Percentiles rank a stretch among this genome's conserved stretches.
These are phyloP conservation scores for Montipora capitata DNA, from an alignment of 92 coral and sea anemone species.

Conservation along the genomic window DNA sequence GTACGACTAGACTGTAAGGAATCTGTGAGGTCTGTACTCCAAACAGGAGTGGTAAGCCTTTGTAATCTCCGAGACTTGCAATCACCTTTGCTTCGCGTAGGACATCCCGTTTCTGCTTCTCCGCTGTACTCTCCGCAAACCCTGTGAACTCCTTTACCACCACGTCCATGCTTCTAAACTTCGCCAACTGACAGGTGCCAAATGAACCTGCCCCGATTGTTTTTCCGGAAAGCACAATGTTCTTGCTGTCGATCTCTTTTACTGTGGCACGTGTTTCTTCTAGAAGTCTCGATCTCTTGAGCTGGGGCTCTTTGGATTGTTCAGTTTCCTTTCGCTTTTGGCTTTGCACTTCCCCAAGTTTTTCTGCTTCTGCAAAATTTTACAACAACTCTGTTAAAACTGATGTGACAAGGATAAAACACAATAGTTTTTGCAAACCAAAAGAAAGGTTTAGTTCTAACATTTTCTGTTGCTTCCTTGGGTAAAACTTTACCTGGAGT, in stretches of 20 bases:
- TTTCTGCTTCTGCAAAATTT: too few species aligned
- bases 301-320: background rate
- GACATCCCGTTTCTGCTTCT: constrained; percentile 52
- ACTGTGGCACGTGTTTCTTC: background rate
- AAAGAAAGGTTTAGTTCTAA: too few species aligned
- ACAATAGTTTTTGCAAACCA: too few species aligned
- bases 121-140: constrained; percentile 1
- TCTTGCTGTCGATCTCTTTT: background rate
- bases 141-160: background rate
- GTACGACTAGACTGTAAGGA: constrained; percentile 30
- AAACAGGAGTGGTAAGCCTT: constrained; percentile 49
- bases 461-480: background rate
- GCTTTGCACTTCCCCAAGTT: too few species aligned
- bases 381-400: too few species aligned
- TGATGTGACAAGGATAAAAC: too few species aligned
- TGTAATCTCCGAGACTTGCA: constrained; percentile 57
- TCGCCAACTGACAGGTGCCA: background rate
- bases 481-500: background rate
- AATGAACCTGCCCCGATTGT: constrained; percentile 19
- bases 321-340: too few species aligned
- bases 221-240: background rate
- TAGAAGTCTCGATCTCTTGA: background rate
- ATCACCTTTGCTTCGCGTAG: constrained; percentile 45
- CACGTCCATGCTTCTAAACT: background rate
- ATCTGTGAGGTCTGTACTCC: constrained; percentile 22